Base-by-base conservation (phyloP, 1,140 invertebrate species). In the Oryctes rhinoceros region DNA sequence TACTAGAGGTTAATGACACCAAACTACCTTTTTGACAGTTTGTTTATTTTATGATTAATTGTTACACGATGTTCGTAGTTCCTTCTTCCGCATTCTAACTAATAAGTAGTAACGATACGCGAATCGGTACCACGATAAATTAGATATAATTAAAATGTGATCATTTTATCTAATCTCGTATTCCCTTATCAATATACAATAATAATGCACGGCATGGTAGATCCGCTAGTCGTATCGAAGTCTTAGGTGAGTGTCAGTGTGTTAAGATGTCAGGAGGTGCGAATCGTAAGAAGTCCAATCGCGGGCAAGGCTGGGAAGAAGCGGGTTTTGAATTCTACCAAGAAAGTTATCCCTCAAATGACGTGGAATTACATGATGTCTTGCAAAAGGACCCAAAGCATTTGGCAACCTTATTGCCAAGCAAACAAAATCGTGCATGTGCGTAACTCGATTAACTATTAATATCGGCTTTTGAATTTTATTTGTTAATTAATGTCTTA, bases 301-400 rank as follows among this genome's bases (percentile, higher is more conserved):
- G 89, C 47, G 89, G 88, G 3, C 90, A 92, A 67, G 92, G 93
- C 4, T 96, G 94, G 95, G 94, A 96, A 89, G 94, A 95, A 86
- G 95, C 94, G 37, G 94, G 94, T 0, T 92, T 91, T 7, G 95
- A 96, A 88, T 96, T 96, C 89, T 96, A 95, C 88, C 94, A 95
- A 86, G 95, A 96, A 87, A 91, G 93, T 84, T 96, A 95, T 88
- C 94, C 94, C 1, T 92, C 91, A 0, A 89, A 89, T n/a, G 93
- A 94, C 82, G 90, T 90, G 44, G 93, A 94, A 82, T 87, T 92
- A 71, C 76, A 78, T 4, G 90, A 91, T 78, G 86, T 90, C 5
- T 87, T 91, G 59, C 92, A 94, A 84, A 89, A 91, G 83, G 93
- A 94, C 88, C 93, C 93, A 13, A 91, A 92, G 20, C 92, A 93